These are phyloP conservation scores for Centruroides vittatus DNA, from an alignment of 1,140 invertebrate species.

Conservation along the genomic window DNA sequence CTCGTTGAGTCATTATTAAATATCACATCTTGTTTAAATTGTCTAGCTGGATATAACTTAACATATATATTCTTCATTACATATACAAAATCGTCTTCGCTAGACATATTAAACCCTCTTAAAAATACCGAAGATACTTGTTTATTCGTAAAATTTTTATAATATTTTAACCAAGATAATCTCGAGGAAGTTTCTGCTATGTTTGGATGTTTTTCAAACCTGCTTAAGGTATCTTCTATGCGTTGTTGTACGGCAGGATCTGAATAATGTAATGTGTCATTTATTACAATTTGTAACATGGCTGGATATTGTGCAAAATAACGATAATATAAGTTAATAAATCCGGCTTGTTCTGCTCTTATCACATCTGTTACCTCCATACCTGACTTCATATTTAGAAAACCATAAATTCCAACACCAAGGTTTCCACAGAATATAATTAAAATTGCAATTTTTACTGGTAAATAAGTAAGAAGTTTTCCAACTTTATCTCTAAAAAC, in stretches of 20 bases:
- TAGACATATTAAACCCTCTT: constrained; percentile 52
- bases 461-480: constrained; percentile 52
- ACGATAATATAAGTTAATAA: constrained; percentile 35
- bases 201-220: constrained; percentile 63
- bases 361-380: constrained; percentile 69
- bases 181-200: constrained; percentile 58
- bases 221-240: constrained; percentile 60
- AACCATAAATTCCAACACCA: constrained; percentile 67
- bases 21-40: constrained; percentile 63
- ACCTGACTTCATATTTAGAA: constrained; percentile 75
- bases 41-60: constrained; percentile 37
- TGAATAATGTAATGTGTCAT: constrained; percentile 69
- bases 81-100: constrained; percentile 55
- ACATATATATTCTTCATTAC: constrained; percentile 47
- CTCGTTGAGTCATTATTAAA: constrained; percentile 56
- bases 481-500: constrained; percentile 62
- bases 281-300: constrained; percentile 70
- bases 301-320: constrained; percentile 84
- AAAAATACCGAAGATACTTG: constrained; percentile 49
- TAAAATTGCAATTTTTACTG: constrained; percentile 59
- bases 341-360: constrained; percentile 25
- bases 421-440: constrained; percentile 64
- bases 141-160: constrained; percentile 55
- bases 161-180: constrained; percentile 78
- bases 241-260: constrained; percentile 56